Evolutionary conservation across 1,140 invertebrate species (phyloP).

Genomic region (Gonioctena quinquepunctata): DNA sequence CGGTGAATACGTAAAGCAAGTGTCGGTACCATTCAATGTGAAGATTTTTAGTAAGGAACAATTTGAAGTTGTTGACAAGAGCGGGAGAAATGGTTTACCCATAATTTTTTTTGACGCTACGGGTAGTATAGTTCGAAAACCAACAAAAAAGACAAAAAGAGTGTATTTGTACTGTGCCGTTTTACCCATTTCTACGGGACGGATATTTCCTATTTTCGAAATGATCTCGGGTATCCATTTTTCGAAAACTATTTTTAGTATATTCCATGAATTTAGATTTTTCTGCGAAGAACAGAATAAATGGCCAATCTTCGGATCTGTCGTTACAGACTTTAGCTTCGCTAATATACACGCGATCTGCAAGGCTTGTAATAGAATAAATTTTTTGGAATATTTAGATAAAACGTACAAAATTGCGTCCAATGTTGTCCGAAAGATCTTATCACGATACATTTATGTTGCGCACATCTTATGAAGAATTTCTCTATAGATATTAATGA

Average conservation of each 20-base stretch:
- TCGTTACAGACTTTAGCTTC: constrained; percentile 14
- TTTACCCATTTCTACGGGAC: not conserved
- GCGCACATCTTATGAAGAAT: constrained; percentile 21
- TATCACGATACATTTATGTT: constrained; percentile 4
- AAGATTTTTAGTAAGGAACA: constrained; percentile 17
- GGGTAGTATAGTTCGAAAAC: not conserved
- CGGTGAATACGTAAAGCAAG: constrained; percentile 13
- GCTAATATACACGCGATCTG: constrained; percentile 19
- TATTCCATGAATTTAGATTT: constrained; percentile 13
- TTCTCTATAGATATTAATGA: constrained; percentile 4
- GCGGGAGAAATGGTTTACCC: not conserved
- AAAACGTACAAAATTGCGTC: not conserved
- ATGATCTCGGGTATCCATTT: constrained; percentile 10
- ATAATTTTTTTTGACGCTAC: not conserved
- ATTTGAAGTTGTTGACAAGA: not conserved
- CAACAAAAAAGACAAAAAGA: not conserved
- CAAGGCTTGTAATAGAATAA: constrained; percentile 21
- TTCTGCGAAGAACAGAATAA: constrained; percentile 11
- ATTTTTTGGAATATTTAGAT: constrained; percentile 4
- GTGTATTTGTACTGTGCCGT: not conserved
- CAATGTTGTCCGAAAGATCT: not conserved
- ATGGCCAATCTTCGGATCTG: constrained; percentile 12
- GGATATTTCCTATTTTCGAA: constrained; percentile 9
- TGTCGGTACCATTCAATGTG: constrained; percentile 7
- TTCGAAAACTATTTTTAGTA: constrained; percentile 9